Evolutionary conservation across 30 jellyfish, hydroid and myxozoan species (phyloP), one percentile per base, ranked within the genome.

Genomic region (Catostylus mosaicus): DNA sequence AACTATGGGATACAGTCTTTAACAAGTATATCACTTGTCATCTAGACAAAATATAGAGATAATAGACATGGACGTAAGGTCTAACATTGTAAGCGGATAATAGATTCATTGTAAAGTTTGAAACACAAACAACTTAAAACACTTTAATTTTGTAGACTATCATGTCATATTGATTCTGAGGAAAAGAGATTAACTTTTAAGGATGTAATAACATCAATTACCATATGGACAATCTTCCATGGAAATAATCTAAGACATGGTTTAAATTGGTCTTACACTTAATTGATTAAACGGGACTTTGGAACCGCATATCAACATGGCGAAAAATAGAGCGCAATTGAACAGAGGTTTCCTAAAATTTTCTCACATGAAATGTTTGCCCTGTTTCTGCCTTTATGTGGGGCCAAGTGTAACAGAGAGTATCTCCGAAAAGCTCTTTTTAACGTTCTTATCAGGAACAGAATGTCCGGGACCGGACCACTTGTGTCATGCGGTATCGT

Each of bases 141-240:
- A 37, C 38, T 59, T 59, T 27, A 59, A 27, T 59, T n/a, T 16
- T 59, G 71, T 5, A 8, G 71, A 59, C 38, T 59, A 18, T 43
- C 56, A 59, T n/a, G n/a, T 59, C 71, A 59, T 16, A 59, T 59
- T 27, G 38, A 59, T 59, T 59, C 63, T 59, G 9, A 37, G 71
- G 38, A 59, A 59, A 59, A 3, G 38, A 27, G 71, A 59, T 59
- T 59, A 59, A 18, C 18, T 22, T 59, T 19, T 26, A 16, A 26
- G 38, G 38, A 27, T 23, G 38, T 59, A 59, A 59, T 59, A 6
- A 59, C 24, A 12, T 59, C 4, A 16, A 59, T 59, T 59, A 59
- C 71, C n/a, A 59, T 16, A 37, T 27, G n/a, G 71, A 59, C 37
- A 59, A 23, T n/a, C 36, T 22, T 23, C 40, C 38, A 59, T 24